Evolutionary conservation across 1,140 invertebrate species (phyloP).

Genomic region (Adelges cooleyi): DNA sequence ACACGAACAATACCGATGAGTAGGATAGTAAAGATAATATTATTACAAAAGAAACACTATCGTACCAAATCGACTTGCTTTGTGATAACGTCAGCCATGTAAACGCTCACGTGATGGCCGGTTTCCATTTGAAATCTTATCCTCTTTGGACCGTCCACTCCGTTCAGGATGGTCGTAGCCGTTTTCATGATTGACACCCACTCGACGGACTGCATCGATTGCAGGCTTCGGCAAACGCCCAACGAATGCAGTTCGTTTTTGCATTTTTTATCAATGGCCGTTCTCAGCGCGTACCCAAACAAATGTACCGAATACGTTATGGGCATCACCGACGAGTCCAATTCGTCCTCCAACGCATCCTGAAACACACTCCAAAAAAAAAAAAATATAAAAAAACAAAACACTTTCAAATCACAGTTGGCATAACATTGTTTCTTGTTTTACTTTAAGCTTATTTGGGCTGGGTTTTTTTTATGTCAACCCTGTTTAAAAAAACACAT

Average conservation of each 20-base stretch:
- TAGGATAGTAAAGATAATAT: no score
- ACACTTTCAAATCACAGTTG: no score
- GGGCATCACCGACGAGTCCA: not conserved
- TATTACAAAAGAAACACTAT: no score
- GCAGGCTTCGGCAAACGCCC: not conserved
- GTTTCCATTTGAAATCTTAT: slow-evolving; percentile 20
- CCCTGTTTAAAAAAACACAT: no score
- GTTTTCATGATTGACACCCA: not conserved
- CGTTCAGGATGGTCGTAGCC: not conserved
- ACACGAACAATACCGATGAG: no score
- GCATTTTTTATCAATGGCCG: slow-evolving; percentile 1
- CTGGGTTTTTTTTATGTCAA: no score
- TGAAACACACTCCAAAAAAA: not conserved
- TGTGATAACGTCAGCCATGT: not conserved
- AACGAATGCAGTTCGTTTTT: not conserved
- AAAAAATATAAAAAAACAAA: no score
- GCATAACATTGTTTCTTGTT: no score
- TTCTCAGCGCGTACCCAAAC: not conserved
- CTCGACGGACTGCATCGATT: not conserved
- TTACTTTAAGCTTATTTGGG: no score
- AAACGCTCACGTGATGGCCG: not conserved
- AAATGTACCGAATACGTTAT: slow-evolving; percentile 10
- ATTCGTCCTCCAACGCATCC: slow-evolving; percentile 1
- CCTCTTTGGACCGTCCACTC: not conserved
- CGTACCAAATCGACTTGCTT: not conserved